A percentile compares a stretch with the other conserved stretches of the same genome.
Evolutionary conservation across 2,113 vertebrate genomes (phyloP).

Genomic region (Ranitomeya imitator): DNA sequence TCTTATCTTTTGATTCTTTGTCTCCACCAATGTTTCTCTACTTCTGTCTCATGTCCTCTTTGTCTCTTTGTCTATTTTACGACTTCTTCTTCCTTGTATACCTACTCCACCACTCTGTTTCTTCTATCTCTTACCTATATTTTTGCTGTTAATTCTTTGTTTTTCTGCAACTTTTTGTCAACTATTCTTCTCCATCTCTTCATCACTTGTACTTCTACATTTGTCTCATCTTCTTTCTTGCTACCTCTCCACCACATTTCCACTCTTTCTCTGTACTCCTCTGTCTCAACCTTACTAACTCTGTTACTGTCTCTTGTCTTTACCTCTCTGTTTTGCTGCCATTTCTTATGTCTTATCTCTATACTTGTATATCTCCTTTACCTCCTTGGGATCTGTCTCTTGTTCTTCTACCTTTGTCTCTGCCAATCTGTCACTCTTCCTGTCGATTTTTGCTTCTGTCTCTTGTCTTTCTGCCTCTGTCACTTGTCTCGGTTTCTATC

Average conservation of each 20-base stretch:
- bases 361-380: background rate
- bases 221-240: background rate
- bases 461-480: slow-evolving; percentile 35
- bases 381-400: background rate
- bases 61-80: background rate
- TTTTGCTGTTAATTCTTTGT: slow-evolving; percentile 6
- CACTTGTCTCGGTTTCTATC: slow-evolving; percentile 32
- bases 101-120: background rate
- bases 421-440: background rate
- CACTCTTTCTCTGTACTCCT: background rate
- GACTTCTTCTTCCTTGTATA: background rate
- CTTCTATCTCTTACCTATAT: background rate
- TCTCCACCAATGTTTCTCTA: background rate
- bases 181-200: slow-evolving; percentile 15
- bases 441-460: background rate
- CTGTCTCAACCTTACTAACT: background rate
- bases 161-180: slow-evolving; percentile 51
- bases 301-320: background rate
- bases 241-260: background rate
- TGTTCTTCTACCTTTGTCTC: background rate
- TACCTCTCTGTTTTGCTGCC: background rate
- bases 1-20: background rate
- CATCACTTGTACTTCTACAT: background rate
- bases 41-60: background rate
- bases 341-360: background rate